Percentiles rank a stretch among this genome's conserved stretches.
Conservation (phyloP, 2,113 vertebrate genomes). For the Sardina pilchardus region DNA sequence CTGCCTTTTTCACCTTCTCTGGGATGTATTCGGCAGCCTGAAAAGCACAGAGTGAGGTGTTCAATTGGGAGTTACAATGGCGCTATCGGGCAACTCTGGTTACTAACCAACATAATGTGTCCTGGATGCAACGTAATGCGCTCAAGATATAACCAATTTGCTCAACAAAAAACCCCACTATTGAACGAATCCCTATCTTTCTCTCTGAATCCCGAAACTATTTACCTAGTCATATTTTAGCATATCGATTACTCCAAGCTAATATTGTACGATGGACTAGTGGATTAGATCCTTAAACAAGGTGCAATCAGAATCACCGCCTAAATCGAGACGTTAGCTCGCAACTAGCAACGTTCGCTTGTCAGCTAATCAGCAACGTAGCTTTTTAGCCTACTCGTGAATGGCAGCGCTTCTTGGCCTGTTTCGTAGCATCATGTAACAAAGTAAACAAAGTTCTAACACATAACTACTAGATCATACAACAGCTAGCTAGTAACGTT, state of each 20-base stretch:
- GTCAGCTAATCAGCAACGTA: neutral
- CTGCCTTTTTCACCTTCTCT: constrained; percentile 99
- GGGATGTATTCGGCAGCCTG: constrained; percentile 95
- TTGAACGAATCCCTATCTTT: no score
- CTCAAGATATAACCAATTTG: neutral
- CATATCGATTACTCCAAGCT: no score
- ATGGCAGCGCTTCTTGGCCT: neutral
- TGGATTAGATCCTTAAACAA: neutral
- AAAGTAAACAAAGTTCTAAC: neutral
- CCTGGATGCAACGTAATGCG: no score
- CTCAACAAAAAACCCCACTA: neutral
- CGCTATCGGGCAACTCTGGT: no score
- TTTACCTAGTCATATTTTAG: no score
- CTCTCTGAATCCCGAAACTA: no score
- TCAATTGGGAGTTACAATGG: neutral
- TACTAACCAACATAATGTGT: no score
- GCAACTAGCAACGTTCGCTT: neutral
- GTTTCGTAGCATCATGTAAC: neutral
- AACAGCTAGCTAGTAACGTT: neutral
- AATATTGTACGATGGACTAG: neutral
- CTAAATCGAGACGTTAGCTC: neutral
- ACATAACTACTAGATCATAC: neutral
- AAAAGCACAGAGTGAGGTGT: constrained; percentile 36
- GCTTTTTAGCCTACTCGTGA: neutral
- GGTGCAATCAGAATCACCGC: no score